A percentile compares a stretch with the other conserved stretches of the same genome.
Evolutionary conservation across 1,140 invertebrate genomes (phyloP).

Genomic region (Neotoxoptera formosana): DNA sequence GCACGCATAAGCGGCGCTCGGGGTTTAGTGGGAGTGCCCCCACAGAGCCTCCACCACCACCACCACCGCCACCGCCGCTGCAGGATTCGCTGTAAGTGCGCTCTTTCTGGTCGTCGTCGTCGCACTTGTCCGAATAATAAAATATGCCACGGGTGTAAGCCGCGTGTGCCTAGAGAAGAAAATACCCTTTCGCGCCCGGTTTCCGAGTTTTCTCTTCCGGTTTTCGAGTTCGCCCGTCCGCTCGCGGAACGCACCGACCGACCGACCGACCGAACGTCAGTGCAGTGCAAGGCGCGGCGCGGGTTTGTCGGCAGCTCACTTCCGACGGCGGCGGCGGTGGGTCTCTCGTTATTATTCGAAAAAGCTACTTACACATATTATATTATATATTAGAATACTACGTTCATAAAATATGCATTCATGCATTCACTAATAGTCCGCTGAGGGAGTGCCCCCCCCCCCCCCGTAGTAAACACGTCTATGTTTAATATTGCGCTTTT

Average conservation of each 20-base stretch:
- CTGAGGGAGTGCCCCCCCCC: too few relatives aligned
- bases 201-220: neutral
- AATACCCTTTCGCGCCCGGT: neutral
- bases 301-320: neutral
- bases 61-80: neutral
- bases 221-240: neutral
- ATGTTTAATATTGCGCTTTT: neutral
- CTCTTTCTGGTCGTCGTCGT: neutral
- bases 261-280: neutral
- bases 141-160: neutral
- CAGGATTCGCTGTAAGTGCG: neutral
- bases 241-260: neutral
- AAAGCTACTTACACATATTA: neutral
- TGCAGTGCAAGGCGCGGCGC: too few relatives aligned
- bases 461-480: too few relatives aligned
- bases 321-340: neutral
- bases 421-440: too few relatives aligned
- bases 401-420: too few relatives aligned
- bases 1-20: neutral
- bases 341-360: neutral
- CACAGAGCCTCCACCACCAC: neutral
- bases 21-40: conserved; percentile 52
- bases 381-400: too few relatives aligned
- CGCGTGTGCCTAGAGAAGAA: neutral
- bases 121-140: neutral